Percentiles rank a stretch among this genome's conserved stretches.
Conservation (phyloP, 2,888 invertebrate genomes). For the Drosophila suboccidentalis region DNA sequence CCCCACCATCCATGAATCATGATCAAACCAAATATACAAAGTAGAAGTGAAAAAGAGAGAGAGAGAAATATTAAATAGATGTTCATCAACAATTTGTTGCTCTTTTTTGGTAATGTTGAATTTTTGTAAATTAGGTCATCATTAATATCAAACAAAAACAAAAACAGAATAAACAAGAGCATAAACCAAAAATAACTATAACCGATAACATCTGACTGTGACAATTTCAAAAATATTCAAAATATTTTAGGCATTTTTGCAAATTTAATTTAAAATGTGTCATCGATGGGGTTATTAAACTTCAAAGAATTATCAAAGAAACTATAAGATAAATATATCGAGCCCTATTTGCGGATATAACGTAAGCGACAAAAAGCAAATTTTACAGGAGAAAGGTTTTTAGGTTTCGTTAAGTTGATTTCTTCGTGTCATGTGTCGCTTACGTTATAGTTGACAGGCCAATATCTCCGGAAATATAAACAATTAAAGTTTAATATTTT, state of each 20-base stretch:
- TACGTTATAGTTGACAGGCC: no score
- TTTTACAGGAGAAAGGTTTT: no score
- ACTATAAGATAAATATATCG: not conserved
- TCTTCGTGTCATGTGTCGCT: no score
- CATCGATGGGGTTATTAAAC: constrained; percentile 5
- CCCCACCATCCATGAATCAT: constrained; percentile 57
- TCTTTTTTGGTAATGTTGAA: constrained; percentile 14
- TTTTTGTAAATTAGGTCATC: constrained; percentile 70
- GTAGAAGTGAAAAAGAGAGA: not conserved
- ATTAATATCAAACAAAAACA: constrained; percentile 48
- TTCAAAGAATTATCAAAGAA: not conserved
- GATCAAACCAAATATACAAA: constrained; percentile 23
- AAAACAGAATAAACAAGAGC: constrained; percentile 13
- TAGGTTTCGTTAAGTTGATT: no score
- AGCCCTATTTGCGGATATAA: no score
- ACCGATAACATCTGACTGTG: constrained; percentile 44
- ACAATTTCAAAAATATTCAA: constrained; percentile 4
- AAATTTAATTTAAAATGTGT: constrained; percentile 45
- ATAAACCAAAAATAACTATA: constrained; percentile 35
- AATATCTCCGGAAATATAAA: no score
- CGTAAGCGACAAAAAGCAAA: no score
- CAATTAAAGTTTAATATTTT: no score
- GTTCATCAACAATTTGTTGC: constrained; percentile 39
- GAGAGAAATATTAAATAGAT: constrained; percentile 30
- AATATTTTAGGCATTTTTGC: constrained; percentile 21